A percentile compares a stretch with the other conserved stretches of the same genome.
Evolutionary conservation across 2,888 invertebrate species (phyloP).

Genomic region (Myopa tessellatipennis): DNA sequence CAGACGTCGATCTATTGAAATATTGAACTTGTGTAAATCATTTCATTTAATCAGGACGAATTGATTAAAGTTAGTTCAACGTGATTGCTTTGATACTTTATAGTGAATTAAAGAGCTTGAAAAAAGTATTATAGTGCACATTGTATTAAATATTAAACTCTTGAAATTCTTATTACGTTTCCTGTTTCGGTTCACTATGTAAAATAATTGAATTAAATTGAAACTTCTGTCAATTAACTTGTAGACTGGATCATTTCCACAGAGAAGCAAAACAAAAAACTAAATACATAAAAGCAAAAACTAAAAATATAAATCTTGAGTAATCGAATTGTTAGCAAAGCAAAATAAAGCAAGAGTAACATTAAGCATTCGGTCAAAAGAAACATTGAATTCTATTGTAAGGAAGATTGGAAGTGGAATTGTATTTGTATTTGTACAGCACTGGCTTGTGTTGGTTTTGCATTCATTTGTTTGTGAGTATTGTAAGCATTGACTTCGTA

Average conservation of each 20-base stretch:
- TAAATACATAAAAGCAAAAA: conserved; percentile 32
- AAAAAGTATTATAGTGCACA: too few species aligned
- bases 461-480: neutral
- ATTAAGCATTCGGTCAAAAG: neutral
- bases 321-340: conserved; percentile 39
- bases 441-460: neutral
- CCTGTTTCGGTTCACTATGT: neutral
- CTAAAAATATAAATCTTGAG: conserved; percentile 26
- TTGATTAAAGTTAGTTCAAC: too few species aligned
- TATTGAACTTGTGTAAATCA: too few species aligned
- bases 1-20: too few species aligned
- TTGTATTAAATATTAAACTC: too few species aligned
- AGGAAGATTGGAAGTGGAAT: neutral
- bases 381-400: too few species aligned
- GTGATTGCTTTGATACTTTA: too few species aligned
- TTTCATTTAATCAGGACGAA: too few species aligned
- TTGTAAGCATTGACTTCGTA: conserved; percentile 4
- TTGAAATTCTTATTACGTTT: conserved; percentile 4
- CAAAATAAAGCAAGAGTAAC: conserved; percentile 27
- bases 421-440: neutral
- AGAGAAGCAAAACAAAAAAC: conserved; percentile 9
- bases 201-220: conserved; percentile 55
- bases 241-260: conserved; percentile 65
- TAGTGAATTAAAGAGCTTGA: too few species aligned
- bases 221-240: conserved; percentile 69